Percentiles rank a stretch among this genome's conserved stretches.
phyloP scores from a whole-genome alignment of 2,797 vertebrate genomes.

The Lithobates sylvaticus region DNA sequence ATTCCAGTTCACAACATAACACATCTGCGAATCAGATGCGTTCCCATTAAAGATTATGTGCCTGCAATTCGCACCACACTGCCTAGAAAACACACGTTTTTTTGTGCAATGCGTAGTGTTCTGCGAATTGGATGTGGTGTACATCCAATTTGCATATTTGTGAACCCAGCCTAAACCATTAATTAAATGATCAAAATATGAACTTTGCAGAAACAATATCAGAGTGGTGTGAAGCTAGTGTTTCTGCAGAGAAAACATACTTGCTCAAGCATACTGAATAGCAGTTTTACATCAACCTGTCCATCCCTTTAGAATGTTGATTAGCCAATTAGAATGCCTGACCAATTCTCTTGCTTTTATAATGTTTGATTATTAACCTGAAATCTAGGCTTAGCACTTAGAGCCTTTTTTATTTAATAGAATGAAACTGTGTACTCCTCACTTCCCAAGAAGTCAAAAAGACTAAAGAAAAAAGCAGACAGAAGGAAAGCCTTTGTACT shows the following conservation, averaged over 20 bases:
- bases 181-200: neutral
- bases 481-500: constrained; percentile 8
- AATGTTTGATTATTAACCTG: constrained; percentile 51
- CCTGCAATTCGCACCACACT: too few relatives aligned
- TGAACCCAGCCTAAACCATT: too few relatives aligned
- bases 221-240: neutral
- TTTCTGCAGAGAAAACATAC: neutral
- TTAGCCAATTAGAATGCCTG: constrained; percentile 53
- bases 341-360: constrained; percentile 39
- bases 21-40: too few relatives aligned
- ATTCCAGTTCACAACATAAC: too few relatives aligned
- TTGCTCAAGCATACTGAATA: constrained; percentile 47
- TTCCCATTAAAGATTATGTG: too few relatives aligned
- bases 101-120: too few relatives aligned
- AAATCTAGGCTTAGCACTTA: constrained; percentile 35
- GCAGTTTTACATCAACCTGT: constrained; percentile 15
- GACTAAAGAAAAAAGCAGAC: neutral
- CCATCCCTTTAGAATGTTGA: constrained; percentile 35
- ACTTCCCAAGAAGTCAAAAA: constrained; percentile 34
- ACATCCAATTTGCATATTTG: too few relatives aligned
- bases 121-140: too few relatives aligned
- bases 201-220: constrained; percentile 2
- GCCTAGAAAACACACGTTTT: too few relatives aligned
- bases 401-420: constrained; percentile 11
- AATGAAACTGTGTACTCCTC: constrained; percentile 16